Base-by-base conservation (phyloP, 2,888 invertebrate genomes). In the Apotomis betuletana region DNA sequence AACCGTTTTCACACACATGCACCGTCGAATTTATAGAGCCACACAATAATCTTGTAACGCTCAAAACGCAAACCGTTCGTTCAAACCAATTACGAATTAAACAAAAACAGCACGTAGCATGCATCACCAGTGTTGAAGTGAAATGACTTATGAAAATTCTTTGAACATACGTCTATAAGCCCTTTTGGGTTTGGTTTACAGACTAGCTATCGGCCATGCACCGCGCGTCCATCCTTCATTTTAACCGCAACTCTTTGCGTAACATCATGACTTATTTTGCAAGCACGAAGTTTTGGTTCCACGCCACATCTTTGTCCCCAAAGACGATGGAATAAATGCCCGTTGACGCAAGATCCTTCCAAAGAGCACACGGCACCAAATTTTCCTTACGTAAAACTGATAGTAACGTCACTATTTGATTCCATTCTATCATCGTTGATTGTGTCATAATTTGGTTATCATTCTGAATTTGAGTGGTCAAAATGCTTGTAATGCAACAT, bases 171-270 rank as follows among this genome's bases (percentile, higher is more conserved):
- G 57, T n/a, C 15, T 38, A 38, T 44, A 57, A 12, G 55, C 27
- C 65, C n/a, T 41, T 64, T 64, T n/a, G 46, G 57, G 36, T 13
- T 57, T 10, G 44, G 27, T 15, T 9, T 6, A 27, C 36, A 41
- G 44, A 49, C 38, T 57, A 55, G 54, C 54, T 44, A 67, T 71
- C 82, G 81, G 74, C 74, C 76, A 84, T 86, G 83, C 86, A 79
- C 72, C 73, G 64, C 77, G 76, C 83, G 79, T 83, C 77, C 80
- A 83, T 84, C 79, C 78, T 79, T 84, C 82, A 82, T 83, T 77
- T 79, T 77, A 27, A 76, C 73, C 75, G 75, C 72, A 78, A 78
- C 76, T 62, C 71, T 75, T 87, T 85, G 80, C 81, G 81, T 77
- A 85, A 88, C 70, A 65, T 69, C 76, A 78, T 70, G 78, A 70